phyloP scores from a whole-genome alignment of 2,888 invertebrate genomes.

The Heliconius cydno region DNA sequence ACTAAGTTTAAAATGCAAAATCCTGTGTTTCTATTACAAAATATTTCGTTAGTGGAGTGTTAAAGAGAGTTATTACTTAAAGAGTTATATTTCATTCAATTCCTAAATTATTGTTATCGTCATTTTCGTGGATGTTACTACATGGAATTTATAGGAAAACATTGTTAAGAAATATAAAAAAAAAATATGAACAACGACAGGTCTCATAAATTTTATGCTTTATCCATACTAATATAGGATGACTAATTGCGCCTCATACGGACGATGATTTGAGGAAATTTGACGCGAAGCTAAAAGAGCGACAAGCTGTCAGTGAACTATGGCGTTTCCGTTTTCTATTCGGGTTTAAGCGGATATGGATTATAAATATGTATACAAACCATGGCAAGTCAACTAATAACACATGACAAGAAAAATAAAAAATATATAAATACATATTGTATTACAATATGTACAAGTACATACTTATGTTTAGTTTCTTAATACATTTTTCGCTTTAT shows the following conservation, averaged over 20 bases:
- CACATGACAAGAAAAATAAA: slow-evolving; percentile 9
- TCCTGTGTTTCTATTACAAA: too few species aligned
- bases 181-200: too few species aligned
- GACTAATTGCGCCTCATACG: slow-evolving; percentile 24
- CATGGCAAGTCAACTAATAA: background rate
- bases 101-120: too few species aligned
- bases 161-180: too few species aligned
- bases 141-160: too few species aligned
- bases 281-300: slow-evolving; percentile 34
- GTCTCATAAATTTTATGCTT: too few species aligned
- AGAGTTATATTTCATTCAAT: too few species aligned
- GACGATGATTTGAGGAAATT: slow-evolving; percentile 34
- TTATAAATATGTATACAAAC: slow-evolving; percentile 37
- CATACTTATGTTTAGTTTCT: background rate
- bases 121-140: too few species aligned
- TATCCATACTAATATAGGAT: slow-evolving; percentile 10
- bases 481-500: background rate
- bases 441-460: background rate
- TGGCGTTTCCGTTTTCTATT: slow-evolving; percentile 41
- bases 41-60: too few species aligned
- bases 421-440: background rate
- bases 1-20: too few species aligned
- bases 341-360: slow-evolving; percentile 40
- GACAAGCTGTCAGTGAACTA: slow-evolving; percentile 35
- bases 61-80: too few species aligned